Evolutionary conservation across 1,140 invertebrate genomes (phyloP), one percentile per base, ranked within the genome.

Genomic region (Trissolcus basalis): DNA sequence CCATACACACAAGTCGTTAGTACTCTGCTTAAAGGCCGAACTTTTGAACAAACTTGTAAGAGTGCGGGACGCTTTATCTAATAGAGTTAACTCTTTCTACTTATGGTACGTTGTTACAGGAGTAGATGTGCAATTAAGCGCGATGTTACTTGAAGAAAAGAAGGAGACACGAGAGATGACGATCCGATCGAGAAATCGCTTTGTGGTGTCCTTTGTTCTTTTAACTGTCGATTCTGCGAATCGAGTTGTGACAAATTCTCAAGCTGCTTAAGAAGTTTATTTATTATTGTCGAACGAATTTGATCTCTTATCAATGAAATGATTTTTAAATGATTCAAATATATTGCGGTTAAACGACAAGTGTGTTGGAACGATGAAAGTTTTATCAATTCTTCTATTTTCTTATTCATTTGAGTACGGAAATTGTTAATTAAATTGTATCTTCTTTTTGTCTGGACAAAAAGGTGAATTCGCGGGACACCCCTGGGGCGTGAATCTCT

Each of bases 41-140:
- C 33, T 41, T 64, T 55, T 79, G 61, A 80, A 78, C 32, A 77
- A 82, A 82, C 73, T 79, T 86, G 77, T 84, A 85, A 86, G 82
- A 85, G 86, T 86, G 85, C 82, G 82, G 84, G 85, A 87, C 83
- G 86, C 85, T 86, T 85, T 84, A 86, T 85, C 80, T 81, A 82
- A 84, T 86, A 85, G 19, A 27, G 78, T 83, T 83, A 81, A 83
- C 79, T 79, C 81, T 85, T 85, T 87, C 79, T 85, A 83, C 80
- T 81, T 81, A 80, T 74, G 68, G 78, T 79, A 78, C 55, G 72
- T 81, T 78, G 73, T 70, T 77, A 76, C 65, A 77, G 50, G 65
- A 70, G 64, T 77, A 79, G 72, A 71, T 55, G 19, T 27, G 58
- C 59, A 51, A 64, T 64, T 69, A 71, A 41, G 58, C 54, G 64